These are phyloP conservation scores for Plebejus argus DNA, from an alignment of 2,888 invertebrate genomes.

Conservation along the genomic window DNA sequence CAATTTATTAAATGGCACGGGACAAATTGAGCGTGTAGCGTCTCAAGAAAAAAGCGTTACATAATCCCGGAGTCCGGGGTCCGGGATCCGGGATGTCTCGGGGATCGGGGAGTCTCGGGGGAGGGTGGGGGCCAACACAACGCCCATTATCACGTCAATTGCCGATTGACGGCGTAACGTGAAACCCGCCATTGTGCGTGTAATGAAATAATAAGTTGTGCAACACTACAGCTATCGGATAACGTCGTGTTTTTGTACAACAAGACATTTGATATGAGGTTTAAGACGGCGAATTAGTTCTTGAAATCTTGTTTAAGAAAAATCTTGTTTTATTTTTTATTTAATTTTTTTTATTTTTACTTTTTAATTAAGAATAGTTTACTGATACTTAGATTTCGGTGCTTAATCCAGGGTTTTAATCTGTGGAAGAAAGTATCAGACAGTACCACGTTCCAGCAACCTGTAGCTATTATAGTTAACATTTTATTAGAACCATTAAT, in stretches of 20 bases:
- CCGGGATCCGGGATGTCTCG: not conserved
- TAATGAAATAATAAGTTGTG: conserved; percentile 21
- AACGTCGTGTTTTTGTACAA: conserved; percentile 10
- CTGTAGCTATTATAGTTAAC: no score
- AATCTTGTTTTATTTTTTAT: no score
- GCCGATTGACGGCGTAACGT: conserved; percentile 56
- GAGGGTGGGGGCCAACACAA: conserved; percentile 45
- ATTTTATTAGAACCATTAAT: no score
- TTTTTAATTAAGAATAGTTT: not conserved
- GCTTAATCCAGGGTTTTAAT: no score
- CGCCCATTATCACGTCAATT: conserved; percentile 59
- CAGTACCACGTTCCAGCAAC: no score
- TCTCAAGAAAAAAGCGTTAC: conserved; percentile 40
- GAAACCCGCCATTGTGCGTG: conserved; percentile 46
- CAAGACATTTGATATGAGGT: not conserved
- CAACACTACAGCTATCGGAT: conserved; percentile 2
- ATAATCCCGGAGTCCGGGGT: conserved; percentile 44
- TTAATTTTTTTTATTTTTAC: no score
- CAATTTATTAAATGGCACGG: conserved; percentile 33
- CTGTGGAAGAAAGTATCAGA: no score
- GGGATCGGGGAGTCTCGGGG: conserved; percentile 6
- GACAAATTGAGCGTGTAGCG: conserved; percentile 17
- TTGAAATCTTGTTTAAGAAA: not conserved
- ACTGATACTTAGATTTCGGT: not conserved
- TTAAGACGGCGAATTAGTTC: not conserved